Conservation (phyloP, 2,113 vertebrate genomes). For the Trachemys scripta region DNA sequence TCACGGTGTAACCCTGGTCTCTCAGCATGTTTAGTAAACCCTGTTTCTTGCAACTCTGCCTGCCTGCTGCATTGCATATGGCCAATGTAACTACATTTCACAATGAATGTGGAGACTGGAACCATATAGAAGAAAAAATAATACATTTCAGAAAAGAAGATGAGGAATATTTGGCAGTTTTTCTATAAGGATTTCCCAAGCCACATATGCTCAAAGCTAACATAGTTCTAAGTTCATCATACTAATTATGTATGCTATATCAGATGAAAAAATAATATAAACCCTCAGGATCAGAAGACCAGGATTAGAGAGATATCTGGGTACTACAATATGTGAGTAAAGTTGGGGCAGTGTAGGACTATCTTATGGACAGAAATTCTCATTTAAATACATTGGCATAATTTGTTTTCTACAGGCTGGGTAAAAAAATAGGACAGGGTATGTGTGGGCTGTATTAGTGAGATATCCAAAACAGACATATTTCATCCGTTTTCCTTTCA, state of each 20-base stretch:
- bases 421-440: slow-evolving; percentile 60
- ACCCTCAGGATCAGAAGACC: not conserved
- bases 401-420: slow-evolving; percentile 63
- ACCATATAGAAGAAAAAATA: not conserved
- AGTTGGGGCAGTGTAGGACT: not conserved
- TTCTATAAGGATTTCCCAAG: not conserved
- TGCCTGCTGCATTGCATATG: fast-evolving
- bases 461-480: slow-evolving; percentile 60
- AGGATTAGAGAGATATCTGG: not conserved
- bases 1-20: not conserved
- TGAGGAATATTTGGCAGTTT: not conserved
- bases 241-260: not conserved
- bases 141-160: not conserved
- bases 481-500: slow-evolving; percentile 60
- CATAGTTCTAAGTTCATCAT: not conserved
- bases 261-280: not conserved
- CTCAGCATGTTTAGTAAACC: not conserved
- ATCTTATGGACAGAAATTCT: slow-evolving; percentile 7
- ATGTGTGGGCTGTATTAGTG: slow-evolving; percentile 31
- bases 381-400: slow-evolving; percentile 57
- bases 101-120: not conserved
- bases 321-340: slow-evolving; percentile 18
- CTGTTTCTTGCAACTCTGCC: not conserved
- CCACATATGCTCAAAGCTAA: not conserved
- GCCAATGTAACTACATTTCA: not conserved